These are phyloP conservation scores for Linnaemya tessellans DNA, from an alignment of 2,888 invertebrate species.

Conservation along the genomic window DNA sequence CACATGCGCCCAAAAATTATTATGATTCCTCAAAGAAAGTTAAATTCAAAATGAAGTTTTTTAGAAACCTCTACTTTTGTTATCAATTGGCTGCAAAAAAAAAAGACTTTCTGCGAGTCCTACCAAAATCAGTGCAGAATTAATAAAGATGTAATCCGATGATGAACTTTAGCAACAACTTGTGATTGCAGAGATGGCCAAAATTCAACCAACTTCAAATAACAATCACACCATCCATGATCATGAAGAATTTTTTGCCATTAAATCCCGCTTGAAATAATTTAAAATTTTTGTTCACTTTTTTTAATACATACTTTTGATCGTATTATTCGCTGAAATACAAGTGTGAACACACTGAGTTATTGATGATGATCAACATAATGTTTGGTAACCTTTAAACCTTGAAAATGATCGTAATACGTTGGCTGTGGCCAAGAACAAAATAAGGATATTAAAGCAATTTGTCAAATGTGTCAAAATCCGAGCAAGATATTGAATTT, in stretches of 20 bases:
- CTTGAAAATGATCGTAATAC: conserved; percentile 67
- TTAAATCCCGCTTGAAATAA: not conserved
- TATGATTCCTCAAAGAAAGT: no score
- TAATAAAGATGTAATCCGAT: conserved; percentile 7
- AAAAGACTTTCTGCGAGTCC: not conserved
- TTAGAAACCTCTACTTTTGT: not conserved
- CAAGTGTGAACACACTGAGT: conserved; percentile 67
- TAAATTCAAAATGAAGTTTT: no score
- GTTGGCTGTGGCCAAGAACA: conserved; percentile 66
- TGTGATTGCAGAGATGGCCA: conserved; percentile 48
- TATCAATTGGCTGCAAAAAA: not conserved
- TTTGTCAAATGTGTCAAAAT: conserved; percentile 81
- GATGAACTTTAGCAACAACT: conserved; percentile 34
- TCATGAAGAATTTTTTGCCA: not conserved
- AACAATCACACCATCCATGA: not conserved
- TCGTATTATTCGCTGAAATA: conserved; percentile 51
- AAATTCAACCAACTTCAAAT: not conserved
- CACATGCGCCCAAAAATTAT: no score
- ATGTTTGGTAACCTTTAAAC: conserved; percentile 71
- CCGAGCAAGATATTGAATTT: conserved; percentile 76
- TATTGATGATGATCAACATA: conserved; percentile 70
- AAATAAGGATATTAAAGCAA: conserved; percentile 78
- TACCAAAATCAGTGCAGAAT: not conserved
- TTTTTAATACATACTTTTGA: not conserved
- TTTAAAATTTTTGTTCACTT: conserved; percentile 22